Percentiles rank a stretch among this genome's conserved stretches.
Evolutionary conservation across 2,797 vertebrate species (phyloP).

Genomic region (Microcaecilia unicolor): DNA sequence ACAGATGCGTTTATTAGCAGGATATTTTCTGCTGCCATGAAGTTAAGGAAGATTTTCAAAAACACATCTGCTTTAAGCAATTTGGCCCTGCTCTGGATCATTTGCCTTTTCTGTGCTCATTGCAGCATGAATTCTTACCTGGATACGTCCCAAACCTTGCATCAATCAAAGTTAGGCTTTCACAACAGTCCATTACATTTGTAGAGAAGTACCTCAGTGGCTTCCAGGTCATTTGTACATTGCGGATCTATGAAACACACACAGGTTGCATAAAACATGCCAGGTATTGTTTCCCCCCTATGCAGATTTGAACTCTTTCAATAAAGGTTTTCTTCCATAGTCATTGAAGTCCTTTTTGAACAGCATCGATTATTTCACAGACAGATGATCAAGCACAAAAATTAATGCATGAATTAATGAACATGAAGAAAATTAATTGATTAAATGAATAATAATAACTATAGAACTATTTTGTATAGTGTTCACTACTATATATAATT

Average conservation of each 20-base stretch:
- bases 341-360: no score
- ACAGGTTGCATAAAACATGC: constrained; percentile 8
- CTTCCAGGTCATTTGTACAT: constrained; percentile 39
- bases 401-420: no score
- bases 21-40: constrained; percentile 96
- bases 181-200: constrained; percentile 57
- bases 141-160: constrained; percentile 68
- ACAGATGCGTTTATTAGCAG: constrained; percentile 93
- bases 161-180: constrained; percentile 63
- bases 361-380: no score
- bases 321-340: no score
- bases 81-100: constrained; percentile 91
- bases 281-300: constrained; percentile 7
- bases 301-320: not conserved
- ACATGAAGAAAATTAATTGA: no score
- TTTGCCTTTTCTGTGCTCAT: constrained; percentile 75
- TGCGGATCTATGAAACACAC: constrained; percentile 22
- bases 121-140: constrained; percentile 78
- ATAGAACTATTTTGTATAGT: no score
- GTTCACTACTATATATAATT: no score
- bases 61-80: constrained; percentile 97
- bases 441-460: no score
- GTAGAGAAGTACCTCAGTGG: constrained; percentile 44
- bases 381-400: no score
- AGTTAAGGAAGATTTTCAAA: constrained; percentile 93